phyloP scores from a whole-genome alignment of 2,888 invertebrate genomes.

The Stenodema calcarata region DNA sequence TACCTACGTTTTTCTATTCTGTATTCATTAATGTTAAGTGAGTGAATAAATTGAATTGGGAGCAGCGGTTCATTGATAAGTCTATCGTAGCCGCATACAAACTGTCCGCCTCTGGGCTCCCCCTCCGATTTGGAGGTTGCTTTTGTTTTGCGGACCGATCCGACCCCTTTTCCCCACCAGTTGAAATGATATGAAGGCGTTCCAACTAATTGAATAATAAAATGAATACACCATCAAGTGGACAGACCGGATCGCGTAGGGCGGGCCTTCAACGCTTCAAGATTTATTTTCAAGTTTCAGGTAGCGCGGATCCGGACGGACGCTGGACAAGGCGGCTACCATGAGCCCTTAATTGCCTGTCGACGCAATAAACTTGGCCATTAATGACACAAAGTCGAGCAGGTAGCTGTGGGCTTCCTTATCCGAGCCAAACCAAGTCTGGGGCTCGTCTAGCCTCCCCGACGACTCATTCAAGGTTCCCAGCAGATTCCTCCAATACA shows the following conservation, averaged over 20 bases:
- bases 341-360: background rate
- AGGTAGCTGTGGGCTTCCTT: too few species aligned
- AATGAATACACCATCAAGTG: background rate
- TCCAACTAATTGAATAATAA: constrained; percentile 13
- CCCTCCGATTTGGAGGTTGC: too few species aligned
- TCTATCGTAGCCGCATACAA: background rate
- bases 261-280: background rate
- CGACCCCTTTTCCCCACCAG: background rate
- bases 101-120: too few species aligned
- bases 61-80: background rate
- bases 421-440: too few species aligned
- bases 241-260: background rate
- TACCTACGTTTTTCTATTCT: too few species aligned
- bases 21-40: too few species aligned
- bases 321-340: background rate
- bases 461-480: too few species aligned
- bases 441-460: too few species aligned
- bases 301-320: background rate
- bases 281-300: background rate
- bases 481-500: too few species aligned
- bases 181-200: background rate
- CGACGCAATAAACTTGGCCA: background rate
- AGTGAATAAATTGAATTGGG: too few species aligned
- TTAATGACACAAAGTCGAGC: background rate
- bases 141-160: too few species aligned